Conservation (phyloP, 2,113 vertebrate species). For the Ondatra zibethicus region DNA sequence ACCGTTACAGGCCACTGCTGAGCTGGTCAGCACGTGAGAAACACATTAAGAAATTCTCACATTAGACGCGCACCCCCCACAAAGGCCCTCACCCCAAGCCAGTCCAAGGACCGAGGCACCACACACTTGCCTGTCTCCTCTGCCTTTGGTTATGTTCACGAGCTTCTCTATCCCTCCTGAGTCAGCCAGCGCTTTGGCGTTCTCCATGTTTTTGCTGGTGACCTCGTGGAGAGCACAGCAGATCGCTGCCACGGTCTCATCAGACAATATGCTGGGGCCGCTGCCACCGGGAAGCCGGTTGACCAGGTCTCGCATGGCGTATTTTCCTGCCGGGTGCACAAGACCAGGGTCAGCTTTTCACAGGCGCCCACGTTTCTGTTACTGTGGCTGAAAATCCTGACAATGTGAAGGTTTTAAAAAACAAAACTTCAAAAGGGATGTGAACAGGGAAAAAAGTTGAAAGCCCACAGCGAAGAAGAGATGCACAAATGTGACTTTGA, state of each 20-base stretch:
- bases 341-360: background rate
- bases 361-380: background rate
- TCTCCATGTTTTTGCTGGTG: conserved; percentile 99
- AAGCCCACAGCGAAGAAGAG: conserved; percentile 13
- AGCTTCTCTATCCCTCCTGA: conserved; percentile 98
- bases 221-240: conserved; percentile 98
- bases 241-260: conserved; percentile 96
- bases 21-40: background rate
- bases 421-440: background rate
- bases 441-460: background rate
- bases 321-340: conserved; percentile 91
- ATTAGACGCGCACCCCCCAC: background rate
- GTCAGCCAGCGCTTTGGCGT: conserved; percentile 97
- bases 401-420: background rate
- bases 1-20: background rate
- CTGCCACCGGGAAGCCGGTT: conserved; percentile 95
- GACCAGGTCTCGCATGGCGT: conserved; percentile 97
- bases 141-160: conserved; percentile 97
- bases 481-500: background rate
- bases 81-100: background rate
- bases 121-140: conserved; percentile 94
- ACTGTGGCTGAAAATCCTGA: background rate
- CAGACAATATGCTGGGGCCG: conserved; percentile 91
- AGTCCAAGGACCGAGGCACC: background rate
- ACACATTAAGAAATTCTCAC: background rate